Conservation (phyloP, 2,113 vertebrate species). For the Pelobates fuscus region DNA sequence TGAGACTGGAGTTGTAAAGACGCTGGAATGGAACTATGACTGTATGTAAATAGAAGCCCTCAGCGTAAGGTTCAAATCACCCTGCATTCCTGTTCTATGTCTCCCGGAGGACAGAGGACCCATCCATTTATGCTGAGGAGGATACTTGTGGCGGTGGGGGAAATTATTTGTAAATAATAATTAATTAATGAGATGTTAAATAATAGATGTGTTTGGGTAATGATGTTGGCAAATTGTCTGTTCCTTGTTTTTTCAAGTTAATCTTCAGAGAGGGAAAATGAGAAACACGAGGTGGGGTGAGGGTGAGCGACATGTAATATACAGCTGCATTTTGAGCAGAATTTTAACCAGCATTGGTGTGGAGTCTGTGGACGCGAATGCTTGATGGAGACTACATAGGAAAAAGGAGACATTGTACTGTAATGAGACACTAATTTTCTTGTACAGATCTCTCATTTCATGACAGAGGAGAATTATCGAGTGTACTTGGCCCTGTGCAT, state of each 20-base stretch:
- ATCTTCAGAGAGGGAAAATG: slow-evolving; percentile 36
- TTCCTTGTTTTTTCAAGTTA: slow-evolving; percentile 61
- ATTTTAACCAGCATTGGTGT: too few relatives aligned
- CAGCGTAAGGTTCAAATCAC: background rate
- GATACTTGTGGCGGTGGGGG: background rate
- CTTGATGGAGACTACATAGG: too few relatives aligned
- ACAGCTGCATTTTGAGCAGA: too few relatives aligned
- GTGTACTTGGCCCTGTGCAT: too few relatives aligned
- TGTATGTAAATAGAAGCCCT: background rate
- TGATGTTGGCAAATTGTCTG: slow-evolving; percentile 57
- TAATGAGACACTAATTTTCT: too few relatives aligned
- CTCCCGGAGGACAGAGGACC: background rate
- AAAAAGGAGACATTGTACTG: too few relatives aligned
- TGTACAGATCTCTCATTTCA: too few relatives aligned
- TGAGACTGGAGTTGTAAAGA: background rate
- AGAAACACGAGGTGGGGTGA: background rate
- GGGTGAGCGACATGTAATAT: background rate
- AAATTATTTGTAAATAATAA: slow-evolving; percentile 61
- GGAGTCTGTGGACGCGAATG: too few relatives aligned
- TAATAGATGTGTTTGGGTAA: slow-evolving; percentile 61
- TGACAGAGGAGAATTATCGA: too few relatives aligned
- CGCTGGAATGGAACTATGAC: background rate
- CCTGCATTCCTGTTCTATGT: background rate
- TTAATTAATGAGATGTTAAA: slow-evolving; percentile 60
- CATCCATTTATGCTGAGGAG: background rate